These are phyloP conservation scores for Mugil cephalus DNA, from an alignment of 2,113 vertebrate genomes.

Conservation along the genomic window DNA sequence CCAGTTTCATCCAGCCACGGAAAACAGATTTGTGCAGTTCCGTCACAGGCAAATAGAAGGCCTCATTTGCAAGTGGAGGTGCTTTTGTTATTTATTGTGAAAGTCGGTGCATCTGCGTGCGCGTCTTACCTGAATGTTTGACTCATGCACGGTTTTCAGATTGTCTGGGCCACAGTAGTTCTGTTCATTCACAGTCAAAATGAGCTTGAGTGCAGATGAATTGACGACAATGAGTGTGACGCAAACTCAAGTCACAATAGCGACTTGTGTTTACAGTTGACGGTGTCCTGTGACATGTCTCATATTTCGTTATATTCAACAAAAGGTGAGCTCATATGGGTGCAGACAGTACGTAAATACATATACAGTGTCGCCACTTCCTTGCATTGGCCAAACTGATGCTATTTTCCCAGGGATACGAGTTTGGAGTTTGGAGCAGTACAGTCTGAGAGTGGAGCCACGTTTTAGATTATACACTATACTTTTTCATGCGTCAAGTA, in stretches of 20 bases:
- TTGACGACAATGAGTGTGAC: slow-evolving; percentile 24
- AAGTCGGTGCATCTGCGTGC: background rate
- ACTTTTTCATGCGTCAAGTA: too few species aligned
- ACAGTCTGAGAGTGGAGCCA: too few species aligned
- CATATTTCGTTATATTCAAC: too few species aligned
- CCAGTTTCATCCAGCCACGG: background rate
- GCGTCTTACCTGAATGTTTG: slow-evolving; percentile 12
- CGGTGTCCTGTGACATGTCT: background rate
- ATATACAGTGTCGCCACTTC: too few species aligned
- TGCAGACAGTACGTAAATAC: too few species aligned
- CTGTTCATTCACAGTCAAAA: slow-evolving; percentile 13
- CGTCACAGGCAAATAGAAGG: slow-evolving; percentile 14
- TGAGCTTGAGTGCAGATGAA: slow-evolving; percentile 27
- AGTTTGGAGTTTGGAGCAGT: too few species aligned
- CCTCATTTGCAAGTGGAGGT: slow-evolving; percentile 7
- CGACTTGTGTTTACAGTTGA: background rate
- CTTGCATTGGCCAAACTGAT: too few species aligned
- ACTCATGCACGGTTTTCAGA: slow-evolving; percentile 4
- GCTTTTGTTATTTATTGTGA: background rate
- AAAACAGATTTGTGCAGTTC: slow-evolving; percentile 14
- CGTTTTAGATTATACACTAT: too few species aligned
- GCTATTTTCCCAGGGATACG: too few species aligned
- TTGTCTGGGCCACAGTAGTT: background rate
- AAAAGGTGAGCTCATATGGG: background rate
- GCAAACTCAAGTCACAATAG: background rate